Conservation (phyloP, 2,797 vertebrate genomes). For the Cryptoprocta ferox region DNA sequence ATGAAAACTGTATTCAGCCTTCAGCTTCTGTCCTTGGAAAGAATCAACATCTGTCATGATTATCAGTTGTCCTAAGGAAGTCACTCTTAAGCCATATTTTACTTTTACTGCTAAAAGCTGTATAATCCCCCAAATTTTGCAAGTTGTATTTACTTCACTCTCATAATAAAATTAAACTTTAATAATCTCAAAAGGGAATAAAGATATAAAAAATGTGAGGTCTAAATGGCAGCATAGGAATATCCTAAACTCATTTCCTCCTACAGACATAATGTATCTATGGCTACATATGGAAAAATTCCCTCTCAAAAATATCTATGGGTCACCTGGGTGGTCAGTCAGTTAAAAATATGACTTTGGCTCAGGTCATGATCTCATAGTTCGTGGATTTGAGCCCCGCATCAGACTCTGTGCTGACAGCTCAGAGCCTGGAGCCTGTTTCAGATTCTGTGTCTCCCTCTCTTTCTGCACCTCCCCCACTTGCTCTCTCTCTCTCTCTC, state of each 20-base stretch:
- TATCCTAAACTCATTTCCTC: background rate
- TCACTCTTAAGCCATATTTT: background rate
- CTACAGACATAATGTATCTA: background rate
- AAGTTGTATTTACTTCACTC: slow-evolving; percentile 35
- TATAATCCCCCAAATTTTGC: background rate
- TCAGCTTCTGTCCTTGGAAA: background rate
- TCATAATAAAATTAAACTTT: slow-evolving; percentile 47
- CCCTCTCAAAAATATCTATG: background rate
- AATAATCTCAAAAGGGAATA: slow-evolving; percentile 19
- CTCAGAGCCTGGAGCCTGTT: too few species aligned
- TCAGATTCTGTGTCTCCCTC: too few species aligned
- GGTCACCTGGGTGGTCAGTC: too few species aligned
- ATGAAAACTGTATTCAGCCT: background rate
- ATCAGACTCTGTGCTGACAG: too few species aligned
- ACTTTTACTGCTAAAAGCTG: slow-evolving; percentile 21
- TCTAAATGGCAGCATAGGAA: background rate
- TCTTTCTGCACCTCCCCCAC: too few species aligned
- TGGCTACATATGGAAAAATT: background rate
- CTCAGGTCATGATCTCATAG: too few species aligned
- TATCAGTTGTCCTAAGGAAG: background rate
- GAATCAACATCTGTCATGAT: background rate
- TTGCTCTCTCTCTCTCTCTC: too few species aligned
- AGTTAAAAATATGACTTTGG: too few species aligned
- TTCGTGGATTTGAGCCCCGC: too few species aligned
- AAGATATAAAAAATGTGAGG: slow-evolving; percentile 19